phyloP scores from a whole-genome alignment of 2,113 vertebrate genomes.

The Pachypanchax playfairii region DNA sequence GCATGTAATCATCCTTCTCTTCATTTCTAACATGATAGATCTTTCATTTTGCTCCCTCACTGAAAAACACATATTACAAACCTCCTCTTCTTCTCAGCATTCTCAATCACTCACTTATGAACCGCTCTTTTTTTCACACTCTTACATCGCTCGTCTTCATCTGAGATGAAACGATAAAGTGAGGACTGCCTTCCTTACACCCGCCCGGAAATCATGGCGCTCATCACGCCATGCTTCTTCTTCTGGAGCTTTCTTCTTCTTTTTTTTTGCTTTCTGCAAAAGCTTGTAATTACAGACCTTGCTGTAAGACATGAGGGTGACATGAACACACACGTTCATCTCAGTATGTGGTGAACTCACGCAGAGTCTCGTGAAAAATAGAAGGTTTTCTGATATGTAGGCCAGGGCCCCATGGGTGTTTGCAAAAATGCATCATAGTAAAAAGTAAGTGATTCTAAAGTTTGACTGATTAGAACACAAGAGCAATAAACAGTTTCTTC shows the following conservation, averaged over 20 bases:
- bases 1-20: conserved; percentile 46
- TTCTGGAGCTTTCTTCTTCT: conserved; percentile 28
- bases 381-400: conserved; percentile 53
- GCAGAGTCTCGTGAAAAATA: conserved; percentile 49
- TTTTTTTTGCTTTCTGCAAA: conserved; percentile 38
- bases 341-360: conserved; percentile 50
- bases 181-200: conserved; percentile 26
- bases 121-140: conserved; percentile 15
- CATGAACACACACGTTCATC: conserved; percentile 52
- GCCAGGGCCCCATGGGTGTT: background rate
- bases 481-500: background rate
- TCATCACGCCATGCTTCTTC: conserved; percentile 32
- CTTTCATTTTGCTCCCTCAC: conserved; percentile 43
- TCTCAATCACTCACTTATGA: conserved; percentile 50
- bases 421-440: background rate
- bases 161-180: conserved; percentile 28
- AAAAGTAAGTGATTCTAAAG: background rate
- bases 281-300: conserved; percentile 60
- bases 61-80: conserved; percentile 47
- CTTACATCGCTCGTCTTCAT: conserved; percentile 32
- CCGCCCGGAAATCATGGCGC: conserved; percentile 21
- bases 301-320: conserved; percentile 37
- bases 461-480: background rate
- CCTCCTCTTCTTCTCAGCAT: conserved; percentile 29
- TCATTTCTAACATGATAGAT: conserved; percentile 45